A percentile compares a stretch with the other conserved stretches of the same genome.
Evolutionary conservation across 2,113 vertebrate genomes (phyloP).

Genomic region (Scalopus aquaticus): DNA sequence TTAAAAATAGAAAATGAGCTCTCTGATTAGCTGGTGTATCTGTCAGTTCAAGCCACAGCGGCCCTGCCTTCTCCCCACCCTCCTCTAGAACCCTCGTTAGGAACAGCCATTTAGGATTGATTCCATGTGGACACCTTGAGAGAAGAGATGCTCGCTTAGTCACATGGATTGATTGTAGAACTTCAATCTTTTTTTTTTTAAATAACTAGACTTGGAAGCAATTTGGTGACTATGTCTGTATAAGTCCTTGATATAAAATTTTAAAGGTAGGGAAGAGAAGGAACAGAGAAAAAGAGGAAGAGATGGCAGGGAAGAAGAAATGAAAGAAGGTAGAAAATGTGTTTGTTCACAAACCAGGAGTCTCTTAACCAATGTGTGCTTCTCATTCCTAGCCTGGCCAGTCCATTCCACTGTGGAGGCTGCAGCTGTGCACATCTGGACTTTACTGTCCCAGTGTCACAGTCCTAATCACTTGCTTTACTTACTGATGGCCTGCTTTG

Average conservation of each 20-base stretch:
- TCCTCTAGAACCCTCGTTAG: too few relatives aligned
- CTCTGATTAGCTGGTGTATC: background rate
- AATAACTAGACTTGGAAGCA: background rate
- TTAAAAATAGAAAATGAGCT: background rate
- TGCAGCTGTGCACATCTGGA: too few relatives aligned
- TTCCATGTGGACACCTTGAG: background rate
- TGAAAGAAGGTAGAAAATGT: background rate
- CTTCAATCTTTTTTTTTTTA: background rate
- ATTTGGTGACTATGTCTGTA: background rate
- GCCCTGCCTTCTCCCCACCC: background rate
- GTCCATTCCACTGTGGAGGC: background rate
- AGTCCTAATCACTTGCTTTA: background rate
- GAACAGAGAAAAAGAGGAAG: background rate
- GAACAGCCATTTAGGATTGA: background rate
- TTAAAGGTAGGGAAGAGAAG: background rate
- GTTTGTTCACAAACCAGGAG: background rate
- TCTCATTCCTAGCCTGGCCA: background rate
- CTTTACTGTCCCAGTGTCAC: background rate
- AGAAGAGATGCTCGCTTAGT: background rate
- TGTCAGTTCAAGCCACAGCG: background rate
- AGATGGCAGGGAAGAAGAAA: background rate
- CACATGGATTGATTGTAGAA: background rate
- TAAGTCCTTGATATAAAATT: background rate
- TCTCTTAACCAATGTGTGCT: background rate
- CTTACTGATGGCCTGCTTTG: background rate